Evolutionary conservation across 2,113 vertebrate genomes (phyloP).

Genomic region (Chunga burmeisteri): DNA sequence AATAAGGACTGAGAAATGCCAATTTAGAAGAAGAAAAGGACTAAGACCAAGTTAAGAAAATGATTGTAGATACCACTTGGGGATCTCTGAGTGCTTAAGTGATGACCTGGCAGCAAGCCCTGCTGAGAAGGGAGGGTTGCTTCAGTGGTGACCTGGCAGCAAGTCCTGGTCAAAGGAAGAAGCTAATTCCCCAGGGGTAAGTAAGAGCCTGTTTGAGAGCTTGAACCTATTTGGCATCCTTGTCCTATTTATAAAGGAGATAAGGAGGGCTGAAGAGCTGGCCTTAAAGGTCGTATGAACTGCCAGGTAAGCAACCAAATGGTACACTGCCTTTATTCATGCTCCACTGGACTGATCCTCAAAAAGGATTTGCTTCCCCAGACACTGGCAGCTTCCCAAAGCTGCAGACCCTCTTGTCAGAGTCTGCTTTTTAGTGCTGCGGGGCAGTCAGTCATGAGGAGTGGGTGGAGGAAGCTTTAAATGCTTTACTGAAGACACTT

Average conservation of each 20-base stretch:
- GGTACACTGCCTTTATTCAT: not conserved
- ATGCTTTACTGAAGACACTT: not conserved
- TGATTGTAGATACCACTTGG: not conserved
- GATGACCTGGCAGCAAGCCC: not conserved
- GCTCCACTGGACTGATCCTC: not conserved
- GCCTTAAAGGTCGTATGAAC: not conserved
- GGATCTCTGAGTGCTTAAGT: conserved; percentile 5
- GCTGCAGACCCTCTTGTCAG: not conserved
- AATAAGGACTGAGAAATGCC: not conserved
- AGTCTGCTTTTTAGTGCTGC: not conserved
- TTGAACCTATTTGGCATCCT: conserved; percentile 7
- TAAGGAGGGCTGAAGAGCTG: not conserved
- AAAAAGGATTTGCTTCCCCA: conserved; percentile 19
- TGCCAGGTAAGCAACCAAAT: conserved; percentile 25
- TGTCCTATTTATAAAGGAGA: conserved; percentile 1
- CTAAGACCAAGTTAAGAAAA: not conserved
- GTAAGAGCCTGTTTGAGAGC: conserved; percentile 5
- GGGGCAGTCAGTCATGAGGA: not conserved
- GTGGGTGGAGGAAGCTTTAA: not conserved
- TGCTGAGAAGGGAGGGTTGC: not conserved
- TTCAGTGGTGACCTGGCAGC: not conserved
- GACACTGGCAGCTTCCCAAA: not conserved
- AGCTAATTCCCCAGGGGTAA: not conserved
- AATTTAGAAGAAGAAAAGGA: not conserved
- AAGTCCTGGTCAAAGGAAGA: not conserved